A percentile compares a stretch with the other conserved stretches of the same genome.
These are phyloP conservation scores for Channa argus DNA, from an alignment of 2,113 vertebrate species.

Conservation along the genomic window DNA sequence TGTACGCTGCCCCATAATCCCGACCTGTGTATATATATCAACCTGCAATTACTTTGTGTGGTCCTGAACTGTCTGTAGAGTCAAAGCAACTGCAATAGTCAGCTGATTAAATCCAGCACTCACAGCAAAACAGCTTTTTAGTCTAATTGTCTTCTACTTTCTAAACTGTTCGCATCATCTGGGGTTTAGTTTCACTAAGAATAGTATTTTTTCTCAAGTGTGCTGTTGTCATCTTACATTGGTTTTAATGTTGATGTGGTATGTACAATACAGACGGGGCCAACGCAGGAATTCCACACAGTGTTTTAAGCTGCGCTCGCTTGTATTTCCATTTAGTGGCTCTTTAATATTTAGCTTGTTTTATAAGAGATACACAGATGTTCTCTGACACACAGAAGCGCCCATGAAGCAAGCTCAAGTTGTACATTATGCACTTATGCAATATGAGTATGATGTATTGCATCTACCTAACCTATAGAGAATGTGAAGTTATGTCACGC, in stretches of 20 bases:
- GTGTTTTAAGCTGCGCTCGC: constrained; percentile 39
- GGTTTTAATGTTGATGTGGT: too few species aligned
- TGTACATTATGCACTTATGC: not conserved
- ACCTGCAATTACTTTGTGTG: not conserved
- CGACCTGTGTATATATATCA: constrained; percentile 9
- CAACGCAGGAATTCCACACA: constrained; percentile 21
- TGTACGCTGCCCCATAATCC: constrained; percentile 38
- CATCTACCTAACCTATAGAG: too few species aligned
- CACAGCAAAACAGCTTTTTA: not conserved
- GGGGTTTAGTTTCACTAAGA: too few species aligned
- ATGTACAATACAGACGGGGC: constrained; percentile 26
- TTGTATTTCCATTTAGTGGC: constrained; percentile 56
- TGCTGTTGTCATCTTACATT: too few species aligned
- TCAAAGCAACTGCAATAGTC: not conserved
- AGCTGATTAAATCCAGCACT: not conserved
- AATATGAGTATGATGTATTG: not conserved
- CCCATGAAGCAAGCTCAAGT: not conserved
- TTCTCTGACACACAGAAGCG: not conserved
- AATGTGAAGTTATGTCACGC: too few species aligned
- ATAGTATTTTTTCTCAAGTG: too few species aligned
- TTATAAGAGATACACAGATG: too few species aligned
- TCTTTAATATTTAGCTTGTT: not conserved
- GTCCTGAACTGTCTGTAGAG: not conserved
- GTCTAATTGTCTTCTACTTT: not conserved
- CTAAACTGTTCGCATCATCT: too few species aligned